Percentiles rank a stretch among this genome's conserved stretches.
phyloP scores from a whole-genome alignment of 35 echinoderm and acorn worm species.

The Patiria miniata region DNA sequence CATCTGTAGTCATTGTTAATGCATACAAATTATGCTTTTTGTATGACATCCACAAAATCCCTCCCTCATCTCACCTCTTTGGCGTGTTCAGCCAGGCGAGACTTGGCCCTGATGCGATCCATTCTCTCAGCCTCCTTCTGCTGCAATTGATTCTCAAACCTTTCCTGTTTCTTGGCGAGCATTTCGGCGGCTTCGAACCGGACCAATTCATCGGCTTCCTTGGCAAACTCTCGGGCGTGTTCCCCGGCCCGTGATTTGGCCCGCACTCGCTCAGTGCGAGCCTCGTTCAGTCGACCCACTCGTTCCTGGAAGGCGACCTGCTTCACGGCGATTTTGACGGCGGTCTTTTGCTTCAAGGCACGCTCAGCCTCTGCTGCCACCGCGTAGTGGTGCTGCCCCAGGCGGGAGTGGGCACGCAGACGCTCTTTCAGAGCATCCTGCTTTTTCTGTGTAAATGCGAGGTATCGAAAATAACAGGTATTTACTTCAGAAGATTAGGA shows the following conservation, averaged over 20 bases:
- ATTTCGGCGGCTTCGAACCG: not conserved
- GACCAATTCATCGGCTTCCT: not conserved
- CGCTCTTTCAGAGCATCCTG: not conserved
- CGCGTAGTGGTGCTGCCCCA: not conserved
- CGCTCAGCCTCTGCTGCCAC: constrained; percentile 4
- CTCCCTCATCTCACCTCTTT: not conserved
- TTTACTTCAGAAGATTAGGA: too few species aligned
- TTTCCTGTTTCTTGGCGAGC: not conserved
- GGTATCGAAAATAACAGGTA: too few species aligned
- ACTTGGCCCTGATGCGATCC: constrained; percentile 15
- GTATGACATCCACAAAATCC: too few species aligned
- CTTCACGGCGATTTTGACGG: not conserved
- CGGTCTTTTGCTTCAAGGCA: not conserved
- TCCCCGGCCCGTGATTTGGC: constrained; percentile 12
- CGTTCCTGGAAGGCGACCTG: constrained; percentile 1
- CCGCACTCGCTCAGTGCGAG: not conserved
- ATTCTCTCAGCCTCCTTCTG: not conserved
- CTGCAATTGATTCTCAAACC: not conserved
- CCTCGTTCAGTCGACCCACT: not conserved
- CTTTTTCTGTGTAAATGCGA: not conserved
- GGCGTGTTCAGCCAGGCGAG: not conserved
- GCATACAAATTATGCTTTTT: too few species aligned
- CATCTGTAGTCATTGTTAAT: too few species aligned
- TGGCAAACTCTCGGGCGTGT: not conserved
- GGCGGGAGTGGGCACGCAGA: not conserved